Conservation (phyloP, 1,140 invertebrate genomes). For the Tachypleus tridentatus region DNA sequence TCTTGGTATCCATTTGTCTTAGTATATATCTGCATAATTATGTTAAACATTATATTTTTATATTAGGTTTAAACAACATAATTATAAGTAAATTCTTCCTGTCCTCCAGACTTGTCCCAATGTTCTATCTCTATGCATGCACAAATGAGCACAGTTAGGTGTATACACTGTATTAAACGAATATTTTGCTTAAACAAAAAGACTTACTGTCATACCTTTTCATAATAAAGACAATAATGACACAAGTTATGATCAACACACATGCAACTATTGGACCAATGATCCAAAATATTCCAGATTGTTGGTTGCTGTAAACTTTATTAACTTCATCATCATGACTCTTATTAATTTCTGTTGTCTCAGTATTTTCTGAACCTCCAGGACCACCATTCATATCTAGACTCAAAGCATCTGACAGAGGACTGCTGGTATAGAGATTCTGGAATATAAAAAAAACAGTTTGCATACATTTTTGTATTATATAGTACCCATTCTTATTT, state of each 20-base stretch:
- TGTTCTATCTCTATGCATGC: too few relatives aligned
- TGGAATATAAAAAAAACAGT: slow-evolving; percentile 26
- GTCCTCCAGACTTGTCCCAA: too few relatives aligned
- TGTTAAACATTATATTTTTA: too few relatives aligned
- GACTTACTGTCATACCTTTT: slow-evolving; percentile 9
- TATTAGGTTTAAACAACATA: too few relatives aligned
- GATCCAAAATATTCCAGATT: slow-evolving; percentile 16
- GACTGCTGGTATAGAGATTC: slow-evolving; percentile 88
- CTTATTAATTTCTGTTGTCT: neutral
- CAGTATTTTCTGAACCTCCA: slow-evolving; percentile 7
- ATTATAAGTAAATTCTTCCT: too few relatives aligned
- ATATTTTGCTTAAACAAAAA: neutral
- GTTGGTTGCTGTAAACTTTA: neutral
- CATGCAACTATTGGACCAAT: slow-evolving; percentile 15
- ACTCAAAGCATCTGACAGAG: slow-evolving; percentile 80
- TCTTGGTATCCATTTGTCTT: too few relatives aligned
- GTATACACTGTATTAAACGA: too few relatives aligned
- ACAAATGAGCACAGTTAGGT: too few relatives aligned
- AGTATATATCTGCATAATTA: too few relatives aligned
- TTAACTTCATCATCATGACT: neutral
- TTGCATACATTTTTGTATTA: too few relatives aligned
- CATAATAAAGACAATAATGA: slow-evolving; percentile 12
- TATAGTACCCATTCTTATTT: too few relatives aligned
- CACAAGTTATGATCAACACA: slow-evolving; percentile 11
- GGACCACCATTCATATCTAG: slow-evolving; percentile 43